Conservation (phyloP, 2,797 vertebrate genomes). For the Chelonia mydas region DNA sequence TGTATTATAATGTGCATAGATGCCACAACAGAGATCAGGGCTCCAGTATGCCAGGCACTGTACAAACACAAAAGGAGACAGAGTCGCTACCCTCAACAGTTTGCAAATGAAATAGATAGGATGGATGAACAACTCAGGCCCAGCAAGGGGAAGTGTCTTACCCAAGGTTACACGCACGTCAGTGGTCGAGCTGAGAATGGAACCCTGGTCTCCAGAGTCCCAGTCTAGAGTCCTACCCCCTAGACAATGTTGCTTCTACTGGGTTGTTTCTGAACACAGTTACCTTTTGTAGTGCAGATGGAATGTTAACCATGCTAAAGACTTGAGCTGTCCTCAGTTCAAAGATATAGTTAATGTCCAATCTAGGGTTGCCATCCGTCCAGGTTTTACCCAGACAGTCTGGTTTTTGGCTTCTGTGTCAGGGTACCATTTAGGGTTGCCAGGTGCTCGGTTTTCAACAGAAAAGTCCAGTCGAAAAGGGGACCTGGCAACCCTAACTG, state of each 20-base stretch:
- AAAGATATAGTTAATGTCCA: not conserved
- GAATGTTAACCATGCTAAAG: not conserved
- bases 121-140: not conserved
- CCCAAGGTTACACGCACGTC: not conserved
- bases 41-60: not conserved
- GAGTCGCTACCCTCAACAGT: not conserved
- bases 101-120: not conserved
- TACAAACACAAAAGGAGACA: not conserved
- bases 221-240: rapidly evolving
- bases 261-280: not conserved
- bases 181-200: not conserved
- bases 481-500: no score
- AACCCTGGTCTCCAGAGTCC: not conserved
- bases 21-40: not conserved
- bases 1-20: not conserved
- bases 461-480: no score
- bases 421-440: no score
- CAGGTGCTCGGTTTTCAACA: no score
- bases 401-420: not conserved
- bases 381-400: no score
- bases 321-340: not conserved
- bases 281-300: not conserved
- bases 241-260: not conserved
- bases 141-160: not conserved
- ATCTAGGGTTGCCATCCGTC: not conserved